Evolutionary conservation across 92 coral and sea anemone species (phyloP), one percentile per base, ranked within the genome.

Genomic region (Micromussa lordhowensis): DNA sequence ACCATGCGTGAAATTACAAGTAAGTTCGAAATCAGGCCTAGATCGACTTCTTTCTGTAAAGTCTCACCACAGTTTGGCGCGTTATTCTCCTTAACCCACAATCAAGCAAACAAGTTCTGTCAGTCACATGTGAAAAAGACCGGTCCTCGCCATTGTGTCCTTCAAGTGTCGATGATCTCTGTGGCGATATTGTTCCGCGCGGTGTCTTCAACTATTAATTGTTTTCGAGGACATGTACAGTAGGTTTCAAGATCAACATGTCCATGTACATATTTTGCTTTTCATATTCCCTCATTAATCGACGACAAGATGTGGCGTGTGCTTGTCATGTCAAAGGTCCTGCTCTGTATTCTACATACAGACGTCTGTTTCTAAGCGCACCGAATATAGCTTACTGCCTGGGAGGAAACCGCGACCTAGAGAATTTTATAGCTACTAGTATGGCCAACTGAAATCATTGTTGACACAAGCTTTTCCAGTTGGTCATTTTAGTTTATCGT

Each of bases 1-100:
- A 48, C 83, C 89, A 86, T 86, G 89, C 89, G 89, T 86, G 89
- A 86, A 86, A 86, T 86, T 63, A 77, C 82, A 51, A 86, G 89
- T 77, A 86, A 86, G 89, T 86, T 38, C 26, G 40, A 75, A 74
- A 73, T 31, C 54, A 36, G 44, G 28, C 73, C 17, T 34, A 75
- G 57, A 57, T 84, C 88, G 75, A 74, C 28, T 38, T 75, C 72
- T 84, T 53, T 55, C 81, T 74, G 88, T 26, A 84, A 74, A 84
- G 74, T 73, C 77, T 58, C 26, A 73, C 29, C 81, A 17, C 58
- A 57, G 57, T 84, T 5, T 12, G 79, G 36, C 71, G 16, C 17
- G 53, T 36, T 55, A 40, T 36, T 84, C 22, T 58, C 40, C 40
- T 55, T 74, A 21, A 35, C 64, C 34, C 30, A 19, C 78, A 6